These are phyloP conservation scores for Crepidodera aurea DNA, from an alignment of 2,888 invertebrate genomes.

Conservation along the genomic window DNA sequence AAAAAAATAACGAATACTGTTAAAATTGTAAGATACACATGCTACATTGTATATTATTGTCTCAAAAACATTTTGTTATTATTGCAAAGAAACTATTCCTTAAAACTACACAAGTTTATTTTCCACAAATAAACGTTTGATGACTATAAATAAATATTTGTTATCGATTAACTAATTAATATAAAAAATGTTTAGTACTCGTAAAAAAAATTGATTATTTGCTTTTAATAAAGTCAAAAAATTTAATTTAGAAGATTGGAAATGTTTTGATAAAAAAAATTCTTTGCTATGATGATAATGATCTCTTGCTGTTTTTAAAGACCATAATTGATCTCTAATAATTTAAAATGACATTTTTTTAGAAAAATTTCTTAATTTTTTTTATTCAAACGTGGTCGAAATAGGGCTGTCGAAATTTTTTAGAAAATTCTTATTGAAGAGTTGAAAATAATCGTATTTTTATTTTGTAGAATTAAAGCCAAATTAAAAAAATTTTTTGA, in stretches of 20 bases:
- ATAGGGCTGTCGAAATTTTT: slow-evolving; percentile 8
- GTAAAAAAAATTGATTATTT: no score
- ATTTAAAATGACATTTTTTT: neutral
- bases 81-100: slow-evolving; percentile 15
- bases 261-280: no score
- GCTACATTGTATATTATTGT: slow-evolving; percentile 37
- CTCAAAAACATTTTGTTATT: slow-evolving; percentile 30
- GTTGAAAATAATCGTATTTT: neutral
- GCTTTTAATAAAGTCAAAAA: no score
- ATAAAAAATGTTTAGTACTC: no score
- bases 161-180: no score
- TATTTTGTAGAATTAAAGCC: slow-evolving; percentile 6
- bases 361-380: neutral
- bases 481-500: neutral
- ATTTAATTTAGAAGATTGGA: no score
- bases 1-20: slow-evolving; percentile 37
- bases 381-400: slow-evolving; percentile 6
- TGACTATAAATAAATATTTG: no score
- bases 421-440: neutral
- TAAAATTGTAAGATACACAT: slow-evolving; percentile 32
- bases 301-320: neutral
- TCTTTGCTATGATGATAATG: slow-evolving; percentile 11
- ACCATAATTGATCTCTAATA: neutral
- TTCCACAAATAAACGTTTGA: no score
- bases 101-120: neutral